Conservation (phyloP, 2,113 vertebrate genomes). For the Pelusios castaneus region DNA sequence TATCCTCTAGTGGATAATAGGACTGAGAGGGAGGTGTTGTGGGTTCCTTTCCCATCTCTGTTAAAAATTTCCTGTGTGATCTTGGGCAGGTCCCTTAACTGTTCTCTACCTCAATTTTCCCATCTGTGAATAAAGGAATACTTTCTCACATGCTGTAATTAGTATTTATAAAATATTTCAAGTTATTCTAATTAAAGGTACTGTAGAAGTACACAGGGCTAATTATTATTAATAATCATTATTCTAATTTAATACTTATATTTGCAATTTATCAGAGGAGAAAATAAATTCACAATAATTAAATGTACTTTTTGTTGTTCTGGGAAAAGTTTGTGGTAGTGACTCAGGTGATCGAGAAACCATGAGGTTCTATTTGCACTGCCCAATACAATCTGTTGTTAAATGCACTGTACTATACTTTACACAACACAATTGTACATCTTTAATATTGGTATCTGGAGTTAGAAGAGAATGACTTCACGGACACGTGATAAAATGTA, state of each 20-base stretch:
- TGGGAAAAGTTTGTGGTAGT: background rate
- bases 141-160: background rate
- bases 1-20: background rate
- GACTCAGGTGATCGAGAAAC: background rate
- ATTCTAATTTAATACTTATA: background rate
- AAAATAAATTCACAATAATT: background rate
- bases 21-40: background rate
- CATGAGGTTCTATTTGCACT: background rate
- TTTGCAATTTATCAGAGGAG: background rate
- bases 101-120: background rate
- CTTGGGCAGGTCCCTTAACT: background rate
- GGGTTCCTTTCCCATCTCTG: background rate
- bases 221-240: background rate
- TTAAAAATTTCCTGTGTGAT: background rate
- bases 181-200: slow-evolving; percentile 28
- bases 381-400: background rate
- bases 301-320: background rate
- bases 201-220: slow-evolving; percentile 24
- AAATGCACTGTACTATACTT: background rate
- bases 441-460: background rate
- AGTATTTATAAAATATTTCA: slow-evolving; percentile 44
- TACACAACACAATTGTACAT: background rate
- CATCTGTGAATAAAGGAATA: background rate
- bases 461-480: background rate
- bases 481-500: background rate